Conservation (phyloP, 1,140 invertebrate genomes). For the Drosophila punjabiensis region DNA sequence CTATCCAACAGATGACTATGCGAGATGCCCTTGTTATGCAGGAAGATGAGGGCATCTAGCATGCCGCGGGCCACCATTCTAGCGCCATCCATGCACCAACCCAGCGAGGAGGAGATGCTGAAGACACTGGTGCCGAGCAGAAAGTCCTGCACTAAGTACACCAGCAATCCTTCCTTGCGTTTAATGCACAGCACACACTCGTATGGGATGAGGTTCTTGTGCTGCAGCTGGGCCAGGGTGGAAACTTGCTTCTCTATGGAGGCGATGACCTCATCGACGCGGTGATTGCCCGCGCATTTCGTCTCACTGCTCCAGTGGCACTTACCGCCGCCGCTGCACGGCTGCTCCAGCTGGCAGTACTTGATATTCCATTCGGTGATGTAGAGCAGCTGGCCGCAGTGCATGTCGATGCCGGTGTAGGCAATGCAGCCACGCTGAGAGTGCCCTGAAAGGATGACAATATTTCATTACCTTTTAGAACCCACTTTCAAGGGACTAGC, state of each 20-base stretch:
- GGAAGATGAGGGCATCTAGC: slow-evolving; percentile 89
- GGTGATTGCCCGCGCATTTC: slow-evolving; percentile 74
- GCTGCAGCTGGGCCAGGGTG: slow-evolving; percentile 89
- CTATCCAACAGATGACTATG: slow-evolving; percentile 90
- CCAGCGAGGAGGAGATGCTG: slow-evolving; percentile 73
- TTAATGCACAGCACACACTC: slow-evolving; percentile 89
- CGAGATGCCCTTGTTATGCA: slow-evolving; percentile 92
- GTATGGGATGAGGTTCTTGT: slow-evolving; percentile 91
- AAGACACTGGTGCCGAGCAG: slow-evolving; percentile 86
- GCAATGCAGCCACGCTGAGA: slow-evolving; percentile 89
- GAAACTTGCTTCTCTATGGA: slow-evolving; percentile 91
- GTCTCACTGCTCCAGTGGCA: slow-evolving; percentile 73
- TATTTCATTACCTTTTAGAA: neutral
- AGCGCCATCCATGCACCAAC: slow-evolving; percentile 84
- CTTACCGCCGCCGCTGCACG: slow-evolving; percentile 66
- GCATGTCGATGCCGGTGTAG: slow-evolving; percentile 89
- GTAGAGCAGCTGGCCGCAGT: slow-evolving; percentile 89
- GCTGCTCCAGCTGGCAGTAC: slow-evolving; percentile 76
- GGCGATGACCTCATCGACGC: slow-evolving; percentile 84
- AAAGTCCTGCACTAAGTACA: slow-evolving; percentile 90
- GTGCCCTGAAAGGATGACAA: slow-evolving; percentile 86
- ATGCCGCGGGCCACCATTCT: slow-evolving; percentile 88
- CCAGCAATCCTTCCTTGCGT: slow-evolving; percentile 87
- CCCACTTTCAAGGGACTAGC: neutral
- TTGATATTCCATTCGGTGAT: slow-evolving; percentile 91